phyloP scores from a whole-genome alignment of 2,888 invertebrate species.

The Rhynchonema sp. region DNA sequence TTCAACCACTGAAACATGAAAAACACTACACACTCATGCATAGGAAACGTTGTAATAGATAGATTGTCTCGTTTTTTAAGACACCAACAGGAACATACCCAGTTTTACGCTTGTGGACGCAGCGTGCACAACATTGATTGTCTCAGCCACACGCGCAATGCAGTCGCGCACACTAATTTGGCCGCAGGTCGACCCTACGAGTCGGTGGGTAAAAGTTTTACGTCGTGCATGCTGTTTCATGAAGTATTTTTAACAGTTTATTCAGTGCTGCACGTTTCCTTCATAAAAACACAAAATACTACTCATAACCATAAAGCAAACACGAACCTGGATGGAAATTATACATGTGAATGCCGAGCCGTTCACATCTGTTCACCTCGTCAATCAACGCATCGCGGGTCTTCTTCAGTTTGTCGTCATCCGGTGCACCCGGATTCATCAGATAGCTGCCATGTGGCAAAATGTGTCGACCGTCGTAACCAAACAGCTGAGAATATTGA shows the following conservation, averaged over 20 bases:
- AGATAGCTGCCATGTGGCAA: slow-evolving; percentile 22
- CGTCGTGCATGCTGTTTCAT: too few relatives aligned
- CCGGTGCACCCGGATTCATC: slow-evolving; percentile 34
- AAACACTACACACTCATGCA: too few relatives aligned
- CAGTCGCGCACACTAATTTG: slow-evolving; percentile 22
- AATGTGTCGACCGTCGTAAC: neutral
- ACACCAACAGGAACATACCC: slow-evolving; percentile 7
- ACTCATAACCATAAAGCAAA: neutral
- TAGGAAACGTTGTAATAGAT: too few relatives aligned
- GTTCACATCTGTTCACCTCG: slow-evolving; percentile 33
- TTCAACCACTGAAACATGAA: slow-evolving; percentile 27
- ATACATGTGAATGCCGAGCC: slow-evolving; percentile 31
- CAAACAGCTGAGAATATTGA: neutral
- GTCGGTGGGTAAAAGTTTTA: too few relatives aligned
- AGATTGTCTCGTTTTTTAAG: too few relatives aligned
- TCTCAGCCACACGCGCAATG: slow-evolving; percentile 27
- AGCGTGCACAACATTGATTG: slow-evolving; percentile 27
- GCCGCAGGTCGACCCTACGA: slow-evolving; percentile 29
- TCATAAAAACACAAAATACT: too few relatives aligned
- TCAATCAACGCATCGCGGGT: slow-evolving; percentile 31
- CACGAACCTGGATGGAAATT: slow-evolving; percentile 36
- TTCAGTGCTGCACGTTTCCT: too few relatives aligned
- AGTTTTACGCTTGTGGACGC: slow-evolving; percentile 13
- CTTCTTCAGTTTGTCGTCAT: slow-evolving; percentile 26
- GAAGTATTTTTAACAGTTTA: too few relatives aligned